Percentiles rank a stretch among this genome's conserved stretches.
phyloP scores from a whole-genome alignment of 2,888 invertebrate species.

The Therioaphis trifolii region DNA sequence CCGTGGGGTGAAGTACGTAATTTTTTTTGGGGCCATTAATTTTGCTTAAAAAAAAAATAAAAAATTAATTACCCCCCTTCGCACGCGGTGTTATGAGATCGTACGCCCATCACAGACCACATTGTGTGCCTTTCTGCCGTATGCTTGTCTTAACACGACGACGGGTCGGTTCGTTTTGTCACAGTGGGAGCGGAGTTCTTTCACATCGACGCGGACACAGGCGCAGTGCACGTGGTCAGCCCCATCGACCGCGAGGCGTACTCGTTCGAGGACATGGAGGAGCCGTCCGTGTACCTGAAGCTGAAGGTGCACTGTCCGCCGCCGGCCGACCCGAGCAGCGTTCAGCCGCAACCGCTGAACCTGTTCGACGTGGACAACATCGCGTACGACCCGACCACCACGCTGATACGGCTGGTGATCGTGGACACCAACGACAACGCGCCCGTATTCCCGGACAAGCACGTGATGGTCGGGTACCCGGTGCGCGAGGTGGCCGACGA shows the following conservation, averaged over 20 bases:
- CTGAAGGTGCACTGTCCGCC: conserved; percentile 27
- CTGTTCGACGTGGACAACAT: conserved; percentile 18
- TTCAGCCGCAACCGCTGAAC: background rate
- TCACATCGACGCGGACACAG: background rate
- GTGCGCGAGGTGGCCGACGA: background rate
- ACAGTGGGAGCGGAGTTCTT: conserved; percentile 36
- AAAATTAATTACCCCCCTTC: no score
- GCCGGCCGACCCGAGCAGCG: no score
- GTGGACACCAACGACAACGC: conserved; percentile 41
- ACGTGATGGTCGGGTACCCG: conserved; percentile 39
- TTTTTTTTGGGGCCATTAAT: no score
- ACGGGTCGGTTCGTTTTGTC: no score
- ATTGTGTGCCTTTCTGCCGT: no score
- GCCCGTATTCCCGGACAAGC: conserved; percentile 38
- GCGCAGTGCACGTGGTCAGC: conserved; percentile 14
- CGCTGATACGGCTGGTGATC: conserved; percentile 30
- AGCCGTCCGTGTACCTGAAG: conserved; percentile 40
- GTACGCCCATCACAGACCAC: no score
- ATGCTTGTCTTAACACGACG: no score
- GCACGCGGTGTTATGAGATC: no score
- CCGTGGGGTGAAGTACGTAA: no score
- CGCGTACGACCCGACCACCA: conserved; percentile 39
- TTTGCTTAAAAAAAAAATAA: no score
- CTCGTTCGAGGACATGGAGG: conserved; percentile 41
- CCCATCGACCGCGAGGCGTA: conserved; percentile 48